Conservation (phyloP, 2,113 vertebrate genomes). For the Zosterops borbonicus region DNA sequence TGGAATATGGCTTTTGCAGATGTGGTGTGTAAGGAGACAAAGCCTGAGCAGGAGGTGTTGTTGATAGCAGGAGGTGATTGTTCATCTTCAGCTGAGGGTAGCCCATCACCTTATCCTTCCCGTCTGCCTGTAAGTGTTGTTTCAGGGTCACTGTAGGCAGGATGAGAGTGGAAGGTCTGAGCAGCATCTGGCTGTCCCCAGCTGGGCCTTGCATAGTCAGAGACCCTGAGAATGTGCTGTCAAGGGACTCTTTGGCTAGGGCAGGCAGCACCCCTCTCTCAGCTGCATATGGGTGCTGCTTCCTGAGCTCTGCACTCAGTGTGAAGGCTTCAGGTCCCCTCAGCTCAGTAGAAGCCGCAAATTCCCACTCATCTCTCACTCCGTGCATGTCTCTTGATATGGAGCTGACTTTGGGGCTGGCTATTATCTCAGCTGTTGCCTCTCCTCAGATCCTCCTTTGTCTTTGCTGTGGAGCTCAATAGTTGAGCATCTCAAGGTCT, state of each 20-base stretch:
- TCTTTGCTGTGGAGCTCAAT: background rate
- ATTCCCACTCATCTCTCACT: background rate
- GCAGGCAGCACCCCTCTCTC: accelerated
- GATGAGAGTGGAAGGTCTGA: background rate
- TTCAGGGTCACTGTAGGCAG: background rate
- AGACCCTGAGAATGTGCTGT: background rate
- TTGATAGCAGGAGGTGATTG: background rate
- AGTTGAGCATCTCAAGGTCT: background rate
- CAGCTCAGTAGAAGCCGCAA: background rate
- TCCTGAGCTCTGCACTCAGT: background rate
- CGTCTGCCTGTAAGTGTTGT: accelerated
- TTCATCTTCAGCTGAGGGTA: background rate
- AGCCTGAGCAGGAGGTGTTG: background rate
- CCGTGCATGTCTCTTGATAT: accelerated
- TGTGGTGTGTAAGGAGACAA: background rate
- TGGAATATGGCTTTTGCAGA: background rate
- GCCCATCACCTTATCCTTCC: background rate
- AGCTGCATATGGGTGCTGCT: accelerated
- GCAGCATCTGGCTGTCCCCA: accelerated
- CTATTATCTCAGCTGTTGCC: background rate
- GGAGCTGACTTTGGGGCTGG: background rate
- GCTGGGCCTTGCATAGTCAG: background rate
- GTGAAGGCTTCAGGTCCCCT: background rate
- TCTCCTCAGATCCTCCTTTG: background rate
- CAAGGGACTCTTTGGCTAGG: background rate